Conservation (phyloP, 2,797 vertebrate genomes). For the Xerus rutilus region DNA sequence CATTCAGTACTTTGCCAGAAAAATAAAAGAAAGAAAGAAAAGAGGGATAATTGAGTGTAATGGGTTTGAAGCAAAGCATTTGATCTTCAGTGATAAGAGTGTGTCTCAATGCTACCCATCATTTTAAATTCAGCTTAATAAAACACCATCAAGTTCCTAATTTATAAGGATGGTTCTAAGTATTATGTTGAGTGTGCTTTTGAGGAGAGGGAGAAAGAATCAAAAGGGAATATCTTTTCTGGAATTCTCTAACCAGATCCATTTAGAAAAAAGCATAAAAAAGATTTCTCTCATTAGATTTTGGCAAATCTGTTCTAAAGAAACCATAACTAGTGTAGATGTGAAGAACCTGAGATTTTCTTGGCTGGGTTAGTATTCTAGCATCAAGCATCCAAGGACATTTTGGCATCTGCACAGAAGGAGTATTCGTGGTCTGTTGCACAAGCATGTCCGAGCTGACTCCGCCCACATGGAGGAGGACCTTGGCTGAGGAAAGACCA, state of each 20-base stretch:
- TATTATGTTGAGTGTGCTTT: not conserved
- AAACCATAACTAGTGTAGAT: not conserved
- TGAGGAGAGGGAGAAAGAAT: conserved; percentile 12
- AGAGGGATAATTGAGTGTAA: not conserved
- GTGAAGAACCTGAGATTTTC: conserved; percentile 32
- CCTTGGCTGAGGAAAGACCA: not conserved
- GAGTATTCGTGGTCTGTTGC: not conserved
- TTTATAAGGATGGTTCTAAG: not conserved
- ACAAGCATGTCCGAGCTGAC: not conserved
- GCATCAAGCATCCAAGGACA: not conserved
- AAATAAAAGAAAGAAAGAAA: not conserved
- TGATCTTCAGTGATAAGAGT: not conserved
- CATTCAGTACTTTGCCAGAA: not conserved
- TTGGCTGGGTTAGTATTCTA: not conserved
- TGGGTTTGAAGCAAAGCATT: not conserved
- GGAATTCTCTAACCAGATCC: not conserved
- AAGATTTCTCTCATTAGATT: not conserved
- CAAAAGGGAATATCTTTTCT: not conserved
- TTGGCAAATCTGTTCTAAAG: not conserved
- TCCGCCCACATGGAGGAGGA: not conserved
- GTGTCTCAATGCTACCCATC: not conserved
- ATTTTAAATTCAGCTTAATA: not conserved
- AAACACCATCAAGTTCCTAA: not conserved
- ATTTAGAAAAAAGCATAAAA: not conserved
- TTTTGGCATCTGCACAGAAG: not conserved